A percentile compares a stretch with the other conserved stretches of the same genome.
Evolutionary conservation across 2,888 invertebrate genomes (phyloP).

Genomic region (Pyralis farinalis): DNA sequence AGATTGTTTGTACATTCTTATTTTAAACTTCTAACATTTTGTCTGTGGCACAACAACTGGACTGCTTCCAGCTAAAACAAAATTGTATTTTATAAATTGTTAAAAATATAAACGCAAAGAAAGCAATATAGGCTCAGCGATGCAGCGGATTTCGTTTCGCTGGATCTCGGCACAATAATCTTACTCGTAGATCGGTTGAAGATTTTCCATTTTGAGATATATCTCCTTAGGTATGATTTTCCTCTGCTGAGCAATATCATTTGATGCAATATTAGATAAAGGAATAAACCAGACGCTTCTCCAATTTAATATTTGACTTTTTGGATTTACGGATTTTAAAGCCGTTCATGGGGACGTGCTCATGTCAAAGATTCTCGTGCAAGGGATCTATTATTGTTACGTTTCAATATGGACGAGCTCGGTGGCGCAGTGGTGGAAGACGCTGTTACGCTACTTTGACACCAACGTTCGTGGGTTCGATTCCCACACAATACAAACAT

Average conservation of each 20-base stretch:
- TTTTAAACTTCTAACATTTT: too few species aligned
- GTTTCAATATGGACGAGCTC: too few species aligned
- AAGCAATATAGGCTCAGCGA: conserved; percentile 39
- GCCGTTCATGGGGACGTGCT: not conserved
- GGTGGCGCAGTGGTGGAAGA: too few species aligned
- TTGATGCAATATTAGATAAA: conserved; percentile 14
- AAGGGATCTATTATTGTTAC: too few species aligned
- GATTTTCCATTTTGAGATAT: conserved; percentile 46
- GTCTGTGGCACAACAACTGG: too few species aligned
- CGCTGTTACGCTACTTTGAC: too few species aligned
- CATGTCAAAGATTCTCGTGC: not conserved
- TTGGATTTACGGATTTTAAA: conserved; percentile 2
- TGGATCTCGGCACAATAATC: conserved; percentile 36
- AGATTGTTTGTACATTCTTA: too few species aligned
- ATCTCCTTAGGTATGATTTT: conserved; percentile 35
- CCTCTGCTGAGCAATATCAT: conserved; percentile 17
- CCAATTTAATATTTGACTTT: conserved; percentile 2
- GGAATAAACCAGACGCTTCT: conserved; percentile 5
- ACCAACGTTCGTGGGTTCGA: too few species aligned
- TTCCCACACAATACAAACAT: too few species aligned
- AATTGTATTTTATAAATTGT: not conserved
- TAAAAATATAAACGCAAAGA: conserved; percentile 21
- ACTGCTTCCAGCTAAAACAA: not conserved
- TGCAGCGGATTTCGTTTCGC: conserved; percentile 38
- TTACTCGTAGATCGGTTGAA: conserved; percentile 35